Percentiles rank a stretch among this genome's conserved stretches.
phyloP scores from a whole-genome alignment of 2,888 invertebrate species.

The Stenotaenia linearis region DNA sequence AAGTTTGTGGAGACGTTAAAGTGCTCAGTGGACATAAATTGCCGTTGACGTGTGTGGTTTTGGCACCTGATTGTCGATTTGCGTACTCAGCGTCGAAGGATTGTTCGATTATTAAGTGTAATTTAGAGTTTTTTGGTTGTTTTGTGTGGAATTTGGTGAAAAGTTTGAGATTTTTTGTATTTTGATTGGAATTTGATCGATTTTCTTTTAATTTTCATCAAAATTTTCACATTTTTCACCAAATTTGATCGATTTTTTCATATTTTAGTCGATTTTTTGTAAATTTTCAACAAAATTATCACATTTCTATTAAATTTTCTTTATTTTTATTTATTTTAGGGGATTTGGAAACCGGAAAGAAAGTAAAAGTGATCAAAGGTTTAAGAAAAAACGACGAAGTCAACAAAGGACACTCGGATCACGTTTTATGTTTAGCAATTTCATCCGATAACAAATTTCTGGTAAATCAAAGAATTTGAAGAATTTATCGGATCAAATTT shows the following conservation, averaged over 20 bases:
- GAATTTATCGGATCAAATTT: not conserved
- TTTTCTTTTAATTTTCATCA: not conserved
- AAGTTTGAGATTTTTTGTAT: too few relatives aligned
- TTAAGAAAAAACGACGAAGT: conserved; percentile 42
- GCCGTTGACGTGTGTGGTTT: conserved; percentile 71
- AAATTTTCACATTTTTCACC: too few relatives aligned
- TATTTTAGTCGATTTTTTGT: too few relatives aligned
- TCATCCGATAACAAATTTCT: conserved; percentile 76
- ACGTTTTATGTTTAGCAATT: conserved; percentile 63
- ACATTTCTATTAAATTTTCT: too few relatives aligned
- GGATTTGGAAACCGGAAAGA: conserved; percentile 44
- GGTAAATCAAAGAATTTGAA: conserved; percentile 50
- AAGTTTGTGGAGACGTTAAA: conserved; percentile 41
- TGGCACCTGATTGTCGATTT: conserved; percentile 65
- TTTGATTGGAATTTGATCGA: too few relatives aligned
- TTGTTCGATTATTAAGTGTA: conserved; percentile 78
- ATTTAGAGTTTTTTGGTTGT: too few relatives aligned
- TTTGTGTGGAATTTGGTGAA: too few relatives aligned
- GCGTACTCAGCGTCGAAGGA: conserved; percentile 84
- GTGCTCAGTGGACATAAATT: conserved; percentile 67
- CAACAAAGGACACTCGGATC: conserved; percentile 41
- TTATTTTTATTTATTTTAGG: conserved; percentile 41
- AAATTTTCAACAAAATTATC: too few relatives aligned
- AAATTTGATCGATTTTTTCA: too few relatives aligned
- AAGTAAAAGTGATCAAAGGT: conserved; percentile 45